Evolutionary conservation across 37 sponge, comb jelly and placozoan genomes (phyloP), one percentile per base, ranked within the genome.

Genomic region (Tethya wilhelma): DNA sequence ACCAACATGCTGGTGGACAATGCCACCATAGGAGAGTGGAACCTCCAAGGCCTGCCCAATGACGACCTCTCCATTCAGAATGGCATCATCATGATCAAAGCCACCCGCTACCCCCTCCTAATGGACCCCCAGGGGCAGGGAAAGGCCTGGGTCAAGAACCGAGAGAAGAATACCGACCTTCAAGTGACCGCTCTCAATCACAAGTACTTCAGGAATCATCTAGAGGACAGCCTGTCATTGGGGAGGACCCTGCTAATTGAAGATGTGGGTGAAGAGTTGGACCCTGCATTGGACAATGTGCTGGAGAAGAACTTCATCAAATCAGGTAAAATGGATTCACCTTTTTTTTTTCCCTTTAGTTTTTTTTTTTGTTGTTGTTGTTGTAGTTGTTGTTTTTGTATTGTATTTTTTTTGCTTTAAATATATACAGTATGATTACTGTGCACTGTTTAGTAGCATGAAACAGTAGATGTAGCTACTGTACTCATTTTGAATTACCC

Each of bases 281-380:
- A 98, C 74, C 99, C 99, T n/a, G 99, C 96, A 12, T 77, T 98
- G 65, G 99, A 98, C 64, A 98, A 98, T 82, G 97, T 98, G 32
- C 85, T 98, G 53, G 99, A 98, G 79, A 96, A 96, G 91, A 98
- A 98, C 82, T 98, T 98, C 74, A 98, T 98, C 83, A 98, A 96
- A 69, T 92, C 93, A 28, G 99, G 99, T 4, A 77, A 68, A 0
- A 89, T n/a, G n/a, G n/a, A n/a, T n/a, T n/a, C n/a, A n/a, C n/a
- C n/a, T n/a, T n/a, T n/a, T n/a, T n/a, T n/a, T n/a, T n/a, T n/a
- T n/a, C n/a, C n/a, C n/a, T n/a, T n/a, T n/a, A n/a, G n/a, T n/a
- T n/a, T n/a, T n/a, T n/a, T n/a, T n/a, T n/a, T n/a, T n/a, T n/a
- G n/a, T n/a, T n/a, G n/a, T n/a, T n/a, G n/a, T n/a, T n/a, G n/a